These are phyloP conservation scores for Peribatodes rhomboidaria DNA, from an alignment of 2,888 invertebrate species.

Conservation along the genomic window DNA sequence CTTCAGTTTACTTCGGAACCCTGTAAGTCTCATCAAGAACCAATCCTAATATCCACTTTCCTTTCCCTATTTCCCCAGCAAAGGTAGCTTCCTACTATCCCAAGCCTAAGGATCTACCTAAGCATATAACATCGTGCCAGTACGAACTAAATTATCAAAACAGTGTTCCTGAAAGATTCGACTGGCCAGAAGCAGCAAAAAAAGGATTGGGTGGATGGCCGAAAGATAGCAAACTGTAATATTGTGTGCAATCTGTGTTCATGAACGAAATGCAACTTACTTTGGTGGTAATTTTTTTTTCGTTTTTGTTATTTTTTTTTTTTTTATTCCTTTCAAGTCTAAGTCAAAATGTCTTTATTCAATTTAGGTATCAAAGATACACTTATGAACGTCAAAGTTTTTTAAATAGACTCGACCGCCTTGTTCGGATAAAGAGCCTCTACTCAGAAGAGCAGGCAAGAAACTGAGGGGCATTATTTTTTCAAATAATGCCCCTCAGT, in stretches of 20 bases:
- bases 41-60: constrained; percentile 1
- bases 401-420: too few relatives aligned
- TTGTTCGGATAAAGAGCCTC: too few relatives aligned
- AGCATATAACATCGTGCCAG: neutral
- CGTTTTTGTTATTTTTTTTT: neutral
- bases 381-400: too few relatives aligned
- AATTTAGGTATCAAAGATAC: too few relatives aligned
- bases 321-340: neutral
- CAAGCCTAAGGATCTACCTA: neutral
- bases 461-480: too few relatives aligned
- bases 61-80: constrained; percentile 6
- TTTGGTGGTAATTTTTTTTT: neutral
- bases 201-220: neutral
- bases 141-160: neutral
- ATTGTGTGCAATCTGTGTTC: neutral
- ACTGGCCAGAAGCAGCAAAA: neutral
- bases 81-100: constrained; percentile 9
- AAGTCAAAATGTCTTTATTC: too few relatives aligned
- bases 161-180: neutral
- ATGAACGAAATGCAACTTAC: neutral
- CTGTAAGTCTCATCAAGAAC: too few relatives aligned
- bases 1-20: neutral
- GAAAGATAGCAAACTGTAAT: neutral
- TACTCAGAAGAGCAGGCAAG: too few relatives aligned
- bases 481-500: too few relatives aligned